Percentiles rank a stretch among this genome's conserved stretches.
Evolutionary conservation across 2,888 invertebrate genomes (phyloP).

Genomic region (Agriopis marginaria): DNA sequence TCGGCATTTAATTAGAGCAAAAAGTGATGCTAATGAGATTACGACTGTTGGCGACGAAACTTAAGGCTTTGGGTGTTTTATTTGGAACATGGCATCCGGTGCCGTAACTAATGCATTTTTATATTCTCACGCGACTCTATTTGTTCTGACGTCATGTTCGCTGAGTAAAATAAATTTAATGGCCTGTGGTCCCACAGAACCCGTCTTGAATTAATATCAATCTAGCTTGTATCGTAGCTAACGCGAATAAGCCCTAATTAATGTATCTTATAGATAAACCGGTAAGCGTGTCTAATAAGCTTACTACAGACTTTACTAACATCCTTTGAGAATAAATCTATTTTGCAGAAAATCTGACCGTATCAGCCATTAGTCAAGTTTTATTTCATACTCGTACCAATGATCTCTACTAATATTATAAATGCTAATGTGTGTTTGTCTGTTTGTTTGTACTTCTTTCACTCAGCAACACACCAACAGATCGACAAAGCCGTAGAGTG

Average conservation of each 20-base stretch:
- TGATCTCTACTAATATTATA: too few species aligned
- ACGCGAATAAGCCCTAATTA: conserved; percentile 43
- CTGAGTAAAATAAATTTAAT: conserved; percentile 53
- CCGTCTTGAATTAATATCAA: conserved; percentile 51
- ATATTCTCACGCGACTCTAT: conserved; percentile 60
- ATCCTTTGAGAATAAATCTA: conserved; percentile 3
- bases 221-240: conserved; percentile 44
- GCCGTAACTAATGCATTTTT: conserved; percentile 53
- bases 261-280: conserved; percentile 29
- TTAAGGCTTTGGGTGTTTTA: conserved; percentile 39
- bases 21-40: conserved; percentile 43
- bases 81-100: conserved; percentile 44
- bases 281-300: conserved; percentile 28
- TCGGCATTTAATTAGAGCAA: conserved; percentile 13
- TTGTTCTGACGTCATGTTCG: conserved; percentile 59
- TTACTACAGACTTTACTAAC: conserved; percentile 8
- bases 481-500: too few species aligned
- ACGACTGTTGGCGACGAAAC: conserved; percentile 28
- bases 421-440: too few species aligned
- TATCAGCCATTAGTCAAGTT: not conserved
- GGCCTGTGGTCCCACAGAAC: conserved; percentile 49
- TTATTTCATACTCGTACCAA: not conserved
- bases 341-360: not conserved
- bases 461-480: too few species aligned
- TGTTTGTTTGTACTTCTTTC: too few species aligned